A percentile compares a stretch with the other conserved stretches of the same genome.
Evolutionary conservation across 2,797 vertebrate species (phyloP).

Genomic region (Dendrocincla tyrannina): DNA sequence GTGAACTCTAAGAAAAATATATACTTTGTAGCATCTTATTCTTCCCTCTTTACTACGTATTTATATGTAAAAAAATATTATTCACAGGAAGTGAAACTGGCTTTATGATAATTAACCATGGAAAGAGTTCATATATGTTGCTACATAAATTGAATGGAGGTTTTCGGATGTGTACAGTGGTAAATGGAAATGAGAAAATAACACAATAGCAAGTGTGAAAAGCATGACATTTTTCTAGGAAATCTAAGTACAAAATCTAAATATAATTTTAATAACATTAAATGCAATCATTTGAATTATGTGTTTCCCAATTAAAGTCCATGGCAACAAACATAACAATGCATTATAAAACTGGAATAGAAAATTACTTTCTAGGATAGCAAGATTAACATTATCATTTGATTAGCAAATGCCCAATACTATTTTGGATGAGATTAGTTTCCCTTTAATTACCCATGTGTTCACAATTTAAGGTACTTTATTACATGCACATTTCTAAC

Average conservation of each 20-base stretch:
- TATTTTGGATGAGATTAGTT: slow-evolving; percentile 48
- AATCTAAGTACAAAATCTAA: not conserved
- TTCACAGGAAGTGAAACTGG: not conserved
- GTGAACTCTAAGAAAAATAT: not conserved
- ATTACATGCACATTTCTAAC: slow-evolving; percentile 34
- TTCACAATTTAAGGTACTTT: slow-evolving; percentile 14
- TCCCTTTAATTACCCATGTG: slow-evolving; percentile 52
- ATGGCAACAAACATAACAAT: not conserved
- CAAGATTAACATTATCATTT: slow-evolving; percentile 23
- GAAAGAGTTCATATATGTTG: not conserved
- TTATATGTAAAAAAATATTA: not conserved
- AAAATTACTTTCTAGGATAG: slow-evolving; percentile 25
- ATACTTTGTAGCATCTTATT: not conserved
- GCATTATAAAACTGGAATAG: not conserved
- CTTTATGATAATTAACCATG: not conserved
- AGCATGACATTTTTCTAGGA: not conserved
- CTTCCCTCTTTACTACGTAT: not conserved
- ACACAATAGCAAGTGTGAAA: not conserved
- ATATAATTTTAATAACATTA: not conserved
- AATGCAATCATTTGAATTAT: slow-evolving; percentile 25
- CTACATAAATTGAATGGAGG: not conserved
- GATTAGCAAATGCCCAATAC: slow-evolving; percentile 24
- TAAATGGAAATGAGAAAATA: not conserved
- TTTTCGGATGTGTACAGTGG: not conserved
- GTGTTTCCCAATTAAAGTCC: not conserved